phyloP scores from a whole-genome alignment of 2,797 vertebrate genomes.

The Melanotaenia maccullochi region DNA sequence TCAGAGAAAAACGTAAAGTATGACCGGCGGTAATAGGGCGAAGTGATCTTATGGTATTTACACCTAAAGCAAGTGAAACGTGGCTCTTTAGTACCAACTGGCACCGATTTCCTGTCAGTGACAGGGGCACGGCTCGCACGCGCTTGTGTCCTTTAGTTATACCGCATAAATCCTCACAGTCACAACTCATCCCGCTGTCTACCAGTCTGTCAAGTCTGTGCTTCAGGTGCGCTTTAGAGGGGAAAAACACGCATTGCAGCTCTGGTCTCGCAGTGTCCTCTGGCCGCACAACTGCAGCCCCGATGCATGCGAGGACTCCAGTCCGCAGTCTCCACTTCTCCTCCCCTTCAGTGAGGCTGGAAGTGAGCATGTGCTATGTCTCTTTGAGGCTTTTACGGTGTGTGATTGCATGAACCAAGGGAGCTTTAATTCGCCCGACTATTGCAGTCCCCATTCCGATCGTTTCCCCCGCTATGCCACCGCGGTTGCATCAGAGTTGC shows the following conservation, averaged over 20 bases:
- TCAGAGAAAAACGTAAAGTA: slow-evolving; percentile 49
- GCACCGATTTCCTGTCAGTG: not conserved
- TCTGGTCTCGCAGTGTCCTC: slow-evolving; percentile 59
- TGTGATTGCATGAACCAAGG: slow-evolving; percentile 22
- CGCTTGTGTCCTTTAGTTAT: slow-evolving; percentile 9
- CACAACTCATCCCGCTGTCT: slow-evolving; percentile 49
- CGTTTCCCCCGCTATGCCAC: slow-evolving; percentile 31
- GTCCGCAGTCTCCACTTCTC: slow-evolving; percentile 62
- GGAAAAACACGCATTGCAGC: slow-evolving; percentile 82
- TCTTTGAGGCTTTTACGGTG: slow-evolving; percentile 21
- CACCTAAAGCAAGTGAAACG: slow-evolving; percentile 42
- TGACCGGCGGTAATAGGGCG: slow-evolving; percentile 1
- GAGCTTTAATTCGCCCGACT: slow-evolving; percentile 29
- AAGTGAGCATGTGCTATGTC: slow-evolving; percentile 46
- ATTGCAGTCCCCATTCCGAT: slow-evolving; percentile 30
- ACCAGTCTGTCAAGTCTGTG: slow-evolving; percentile 49
- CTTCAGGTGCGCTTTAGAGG: slow-evolving; percentile 68
- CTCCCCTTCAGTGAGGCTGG: slow-evolving; percentile 29
- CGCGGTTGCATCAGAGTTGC: slow-evolving; percentile 65
- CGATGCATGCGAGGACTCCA: slow-evolving; percentile 27
- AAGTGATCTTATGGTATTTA: slow-evolving; percentile 19
- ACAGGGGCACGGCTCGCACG: slow-evolving; percentile 12
- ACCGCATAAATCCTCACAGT: slow-evolving; percentile 36
- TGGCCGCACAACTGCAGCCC: slow-evolving; percentile 64
- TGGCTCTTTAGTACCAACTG: not conserved